Percentiles rank a stretch among this genome's conserved stretches.
These are phyloP conservation scores for Lipophrys pholis DNA, from an alignment of 2,113 vertebrate genomes.

Conservation along the genomic window DNA sequence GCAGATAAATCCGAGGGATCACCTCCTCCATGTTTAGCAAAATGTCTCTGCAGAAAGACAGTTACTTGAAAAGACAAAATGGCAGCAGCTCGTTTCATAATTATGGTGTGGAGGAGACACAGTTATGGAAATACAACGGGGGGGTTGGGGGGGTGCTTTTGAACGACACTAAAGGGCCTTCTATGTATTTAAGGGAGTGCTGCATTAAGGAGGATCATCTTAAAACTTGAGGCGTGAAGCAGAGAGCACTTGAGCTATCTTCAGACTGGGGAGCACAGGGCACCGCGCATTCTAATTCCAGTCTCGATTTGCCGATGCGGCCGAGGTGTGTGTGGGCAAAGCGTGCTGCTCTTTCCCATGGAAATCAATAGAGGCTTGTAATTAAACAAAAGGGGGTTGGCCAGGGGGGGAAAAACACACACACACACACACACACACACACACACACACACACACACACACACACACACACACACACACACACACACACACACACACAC, in stretches of 20 bases:
- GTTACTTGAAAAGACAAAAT: conserved; percentile 66
- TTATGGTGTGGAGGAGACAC: conserved; percentile 11
- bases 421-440: no score
- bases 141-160: no score
- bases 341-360: conserved; percentile 85
- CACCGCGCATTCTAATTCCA: conserved; percentile 81
- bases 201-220: conserved; percentile 76
- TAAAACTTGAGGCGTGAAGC: conserved; percentile 76
- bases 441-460: conserved; percentile 48
- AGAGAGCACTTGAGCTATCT: conserved; percentile 70
- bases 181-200: conserved; percentile 65
- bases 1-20: conserved; percentile 64
- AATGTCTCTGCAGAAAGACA: conserved; percentile 52
- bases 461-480: no score
- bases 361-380: conserved; percentile 88
- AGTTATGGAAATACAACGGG: conserved; percentile 44
- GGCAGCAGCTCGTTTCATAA: conserved; percentile 40
- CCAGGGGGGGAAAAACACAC: conserved; percentile 52
- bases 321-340: conserved; percentile 80
- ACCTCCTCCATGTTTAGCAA: conserved; percentile 60
- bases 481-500: conserved; percentile 5
- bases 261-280: conserved; percentile 69
- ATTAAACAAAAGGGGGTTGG: conserved; percentile 88
- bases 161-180: conserved; percentile 46
- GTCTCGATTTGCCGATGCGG: conserved; percentile 77